Conservation (phyloP, 1,140 invertebrate species). For the Manduca sexta region DNA sequence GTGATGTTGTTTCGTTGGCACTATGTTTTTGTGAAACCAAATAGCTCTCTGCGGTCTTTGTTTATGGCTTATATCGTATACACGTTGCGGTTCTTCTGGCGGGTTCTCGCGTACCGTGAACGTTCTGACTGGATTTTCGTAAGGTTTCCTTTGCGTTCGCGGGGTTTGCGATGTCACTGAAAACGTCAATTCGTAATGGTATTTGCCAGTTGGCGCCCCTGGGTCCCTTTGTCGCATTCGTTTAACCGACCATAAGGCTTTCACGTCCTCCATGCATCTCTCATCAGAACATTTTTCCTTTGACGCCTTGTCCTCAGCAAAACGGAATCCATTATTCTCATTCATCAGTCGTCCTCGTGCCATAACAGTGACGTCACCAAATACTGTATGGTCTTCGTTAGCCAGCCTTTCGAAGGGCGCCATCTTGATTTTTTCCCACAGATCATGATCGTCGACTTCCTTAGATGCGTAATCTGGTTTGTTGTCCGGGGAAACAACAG, state of each 20-base stretch:
- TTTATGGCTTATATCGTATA: constrained; percentile 11
- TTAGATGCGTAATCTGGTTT: constrained; percentile 38
- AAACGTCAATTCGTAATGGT: constrained; percentile 78
- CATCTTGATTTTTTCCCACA: constrained; percentile 69
- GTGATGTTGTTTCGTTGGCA: constrained; percentile 26
- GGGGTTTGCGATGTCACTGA: constrained; percentile 73
- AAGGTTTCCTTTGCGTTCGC: constrained; percentile 46
- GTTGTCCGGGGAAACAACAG: constrained; percentile 40
- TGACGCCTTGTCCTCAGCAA: constrained; percentile 73
- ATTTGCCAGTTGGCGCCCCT: constrained; percentile 56
- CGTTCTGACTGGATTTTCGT: constrained; percentile 62
- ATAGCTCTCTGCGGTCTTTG: constrained; percentile 42
- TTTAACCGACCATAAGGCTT: constrained; percentile 78
- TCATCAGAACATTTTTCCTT: constrained; percentile 58
- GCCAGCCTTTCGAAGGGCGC: constrained; percentile 71
- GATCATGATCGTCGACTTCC: constrained; percentile 61
- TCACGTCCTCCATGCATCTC: constrained; percentile 58
- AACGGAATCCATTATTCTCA: constrained; percentile 63
- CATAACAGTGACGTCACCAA: constrained; percentile 76
- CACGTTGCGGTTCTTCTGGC: constrained; percentile 18
- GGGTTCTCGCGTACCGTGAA: constrained; percentile 64
- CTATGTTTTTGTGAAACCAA: constrained; percentile 63
- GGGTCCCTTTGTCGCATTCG: constrained; percentile 75
- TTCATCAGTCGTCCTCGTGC: constrained; percentile 75
- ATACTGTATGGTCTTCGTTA: constrained; percentile 54